phyloP scores from a whole-genome alignment of 2,797 vertebrate species.

The Cynodonichthys magdalenae region DNA sequence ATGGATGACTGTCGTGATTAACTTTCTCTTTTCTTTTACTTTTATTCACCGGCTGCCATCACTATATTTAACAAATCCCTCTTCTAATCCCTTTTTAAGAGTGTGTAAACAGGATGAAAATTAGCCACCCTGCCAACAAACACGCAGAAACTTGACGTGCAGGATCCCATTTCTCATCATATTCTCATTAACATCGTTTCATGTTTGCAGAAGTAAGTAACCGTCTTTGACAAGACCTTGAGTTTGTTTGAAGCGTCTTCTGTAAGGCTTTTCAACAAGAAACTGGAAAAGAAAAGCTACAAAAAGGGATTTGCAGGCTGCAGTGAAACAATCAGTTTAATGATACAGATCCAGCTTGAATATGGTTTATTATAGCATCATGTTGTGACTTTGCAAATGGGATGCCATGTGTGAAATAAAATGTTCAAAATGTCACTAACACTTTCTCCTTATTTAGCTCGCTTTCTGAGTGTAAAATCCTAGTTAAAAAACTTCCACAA shows the following conservation, averaged over 20 bases:
- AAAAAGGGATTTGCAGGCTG: conserved; percentile 29
- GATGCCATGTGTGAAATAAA: too few relatives aligned
- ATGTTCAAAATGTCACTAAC: too few relatives aligned
- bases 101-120: conserved; percentile 29
- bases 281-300: conserved; percentile 8
- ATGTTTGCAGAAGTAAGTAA: conserved; percentile 47
- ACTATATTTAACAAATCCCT: conserved; percentile 6
- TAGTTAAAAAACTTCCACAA: too few relatives aligned
- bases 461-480: too few relatives aligned
- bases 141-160: conserved; percentile 28
- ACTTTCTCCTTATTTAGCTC: too few relatives aligned
- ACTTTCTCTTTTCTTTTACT: neutral
- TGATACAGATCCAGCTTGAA: conserved; percentile 19
- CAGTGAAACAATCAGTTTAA: conserved; percentile 8
- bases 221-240: conserved; percentile 31
- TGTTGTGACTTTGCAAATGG: too few relatives aligned
- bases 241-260: conserved; percentile 43
- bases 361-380: conserved; percentile 8
- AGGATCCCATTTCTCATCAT: conserved; percentile 46
- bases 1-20: neutral
- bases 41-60: conserved; percentile 17
- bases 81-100: conserved; percentile 28
- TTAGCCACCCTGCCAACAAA: conserved; percentile 37
- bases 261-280: conserved; percentile 20
- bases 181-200: conserved; percentile 57